Conservation (phyloP, 2,797 vertebrate genomes). For the Linurgus olivaceus region DNA sequence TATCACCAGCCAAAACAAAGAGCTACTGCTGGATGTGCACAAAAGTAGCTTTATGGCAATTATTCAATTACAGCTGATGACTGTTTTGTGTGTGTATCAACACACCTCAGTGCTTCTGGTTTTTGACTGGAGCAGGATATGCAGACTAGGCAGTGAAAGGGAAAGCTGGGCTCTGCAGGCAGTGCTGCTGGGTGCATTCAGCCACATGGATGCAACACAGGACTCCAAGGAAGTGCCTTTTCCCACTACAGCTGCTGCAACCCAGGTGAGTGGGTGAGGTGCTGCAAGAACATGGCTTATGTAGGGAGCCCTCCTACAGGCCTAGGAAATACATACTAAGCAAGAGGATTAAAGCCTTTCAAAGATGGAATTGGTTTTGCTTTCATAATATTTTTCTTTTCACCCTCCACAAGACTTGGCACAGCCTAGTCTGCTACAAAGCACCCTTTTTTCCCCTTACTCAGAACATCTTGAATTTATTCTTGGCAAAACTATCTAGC, state of each 20-base stretch:
- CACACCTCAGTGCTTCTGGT: neutral
- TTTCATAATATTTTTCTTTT: conserved; percentile 35
- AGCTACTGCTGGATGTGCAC: neutral
- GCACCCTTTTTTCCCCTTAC: neutral
- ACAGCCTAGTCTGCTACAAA: neutral
- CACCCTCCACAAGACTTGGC: neutral
- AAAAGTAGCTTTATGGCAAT: neutral
- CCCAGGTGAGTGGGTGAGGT: neutral
- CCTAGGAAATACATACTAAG: neutral
- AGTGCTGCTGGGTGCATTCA: neutral
- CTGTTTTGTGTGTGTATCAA: neutral
- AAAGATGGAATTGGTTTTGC: neutral
- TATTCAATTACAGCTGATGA: neutral
- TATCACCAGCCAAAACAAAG: neutral
- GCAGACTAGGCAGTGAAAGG: neutral
- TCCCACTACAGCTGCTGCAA: neutral
- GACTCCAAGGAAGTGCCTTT: neutral
- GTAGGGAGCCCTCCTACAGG: neutral
- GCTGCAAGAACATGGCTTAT: rapidly evolving
- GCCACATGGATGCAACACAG: neutral
- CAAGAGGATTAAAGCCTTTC: neutral
- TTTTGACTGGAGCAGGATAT: neutral
- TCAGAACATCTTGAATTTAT: conserved; percentile 26
- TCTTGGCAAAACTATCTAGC: neutral
- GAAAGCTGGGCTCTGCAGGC: neutral